Evolutionary conservation across 2,113 vertebrate genomes (phyloP), one percentile per base, ranked within the genome.

Genomic region (Phyllostomus discolor): DNA sequence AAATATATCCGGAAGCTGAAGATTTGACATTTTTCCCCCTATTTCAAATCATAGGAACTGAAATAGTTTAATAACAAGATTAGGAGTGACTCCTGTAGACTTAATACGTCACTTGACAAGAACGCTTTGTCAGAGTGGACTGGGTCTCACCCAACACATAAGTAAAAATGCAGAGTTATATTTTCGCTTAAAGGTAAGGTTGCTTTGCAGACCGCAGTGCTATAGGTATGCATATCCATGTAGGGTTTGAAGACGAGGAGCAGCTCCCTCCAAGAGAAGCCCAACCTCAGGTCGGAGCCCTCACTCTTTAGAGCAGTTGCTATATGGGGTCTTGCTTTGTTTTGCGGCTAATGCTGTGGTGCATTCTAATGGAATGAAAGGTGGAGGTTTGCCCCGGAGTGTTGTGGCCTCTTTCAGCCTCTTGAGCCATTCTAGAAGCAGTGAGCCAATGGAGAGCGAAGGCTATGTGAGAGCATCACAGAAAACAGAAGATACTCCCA

Each of bases 21-120:
- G 48, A 31, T 20, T 22, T 14, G n/a, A 33, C 26, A 33, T 73
- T 9, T 38, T 7, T 2, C 1, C 52, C n/a, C 11, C 33, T 1
- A 1, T 48, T 88, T 70, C 82, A 86, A 81, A 69, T 15, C 20
- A 38, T 64, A 64, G 82, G 41, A 70, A 79, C 73, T 67, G 28
- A 57, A 94, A 73, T 75, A 5, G 31, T 81, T 92, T 78, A 43
- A 50, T 73, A 72, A 84, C 84, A 70, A 95, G 31, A 73, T 85
- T 95, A 50, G 43, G 43, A 78, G 16, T 86, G 64, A 59, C 8
- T 50, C 22, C 59, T 84, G 8, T 50, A 75, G 43, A 46, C 64
- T 81, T 48, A 83, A 50, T 43, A 54, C 16, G 31, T 43, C 22
- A 50, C 28, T 14, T 93, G 20, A 38, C 52, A 73, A 79, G n/a